These are phyloP conservation scores for Meriones unguiculatus DNA, from an alignment of 2,113 vertebrate species.

Conservation along the genomic window DNA sequence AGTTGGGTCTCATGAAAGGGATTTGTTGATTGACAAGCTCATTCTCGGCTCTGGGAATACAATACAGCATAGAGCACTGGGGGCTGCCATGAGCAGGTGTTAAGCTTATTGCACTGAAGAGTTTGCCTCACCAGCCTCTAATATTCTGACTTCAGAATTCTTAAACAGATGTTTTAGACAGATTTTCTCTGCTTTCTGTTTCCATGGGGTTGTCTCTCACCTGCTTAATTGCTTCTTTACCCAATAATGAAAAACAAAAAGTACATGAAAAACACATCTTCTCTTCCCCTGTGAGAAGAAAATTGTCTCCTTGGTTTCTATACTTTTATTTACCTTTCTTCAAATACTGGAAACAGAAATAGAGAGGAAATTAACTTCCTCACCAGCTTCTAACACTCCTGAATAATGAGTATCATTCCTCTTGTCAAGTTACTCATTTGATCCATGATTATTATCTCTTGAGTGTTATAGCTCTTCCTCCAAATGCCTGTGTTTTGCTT, in stretches of 20 bases:
- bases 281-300: conserved; percentile 36
- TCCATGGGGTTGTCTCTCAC: conserved; percentile 66
- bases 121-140: conserved; percentile 59
- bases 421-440: not conserved
- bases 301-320: conserved; percentile 24
- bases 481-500: not conserved
- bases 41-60: not conserved
- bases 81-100: conserved; percentile 65
- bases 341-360: not conserved
- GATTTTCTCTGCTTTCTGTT: conserved; percentile 49
- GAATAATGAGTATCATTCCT: not conserved
- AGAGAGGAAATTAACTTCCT: not conserved
- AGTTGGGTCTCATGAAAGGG: conserved; percentile 34
- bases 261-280: not conserved
- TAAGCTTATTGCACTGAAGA: conserved; percentile 22
- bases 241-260: conserved; percentile 42
- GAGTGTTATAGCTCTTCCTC: not conserved
- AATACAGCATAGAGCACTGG: not conserved
- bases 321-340: conserved; percentile 19
- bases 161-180: conserved; percentile 73
- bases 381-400: not conserved
- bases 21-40: conserved; percentile 67
- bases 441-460: not conserved
- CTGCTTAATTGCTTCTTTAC: conserved; percentile 67
- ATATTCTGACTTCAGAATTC: conserved; percentile 66